Base-by-base conservation (phyloP, 30 jellyfish, hydroid and myxozoan genomes). In the Hydractinia echinata region DNA sequence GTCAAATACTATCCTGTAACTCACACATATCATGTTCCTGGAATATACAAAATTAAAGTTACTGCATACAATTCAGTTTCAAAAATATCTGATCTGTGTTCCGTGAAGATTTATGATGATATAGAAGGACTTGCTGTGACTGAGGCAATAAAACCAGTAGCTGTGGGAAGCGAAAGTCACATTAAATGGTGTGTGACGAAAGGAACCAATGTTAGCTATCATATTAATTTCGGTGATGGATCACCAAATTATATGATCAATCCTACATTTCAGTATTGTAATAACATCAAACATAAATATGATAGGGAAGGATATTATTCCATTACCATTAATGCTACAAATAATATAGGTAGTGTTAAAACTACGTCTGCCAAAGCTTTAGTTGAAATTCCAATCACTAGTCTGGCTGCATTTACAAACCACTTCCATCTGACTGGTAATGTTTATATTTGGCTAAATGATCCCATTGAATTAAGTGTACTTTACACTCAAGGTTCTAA, bases 201-300 rank as follows among this genome's bases (percentile, higher is more conserved):
- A 53, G 99, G 99, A 7, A 88, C 97, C 4, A 88, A 94, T 51
- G 92, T 94, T 15, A 80, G 97, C 51, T 94, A 78, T 79, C 52
- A 76, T 4, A 61, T 94, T 21, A 88, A 85, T 73, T 61, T 88
- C 48, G 99, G 99, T 8, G 96, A 94, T 72, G 92, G 95, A 14
- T 53, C 77, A 30, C 52, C 88, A 10, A 66, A 76, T 39, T 66
- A 8, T 30, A 49, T 83, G 52, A 58, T 51, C 16, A 72, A 77
- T 44, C 10, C 44, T 54, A 48, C 72, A 77, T 61, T 55, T 53
- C 13, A 20, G 7, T 21, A 55, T 11, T 76, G 86, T 44, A 52
- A 64, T 50, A 39, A 62, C 11, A 53, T 87, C 11, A 49, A 55
- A 16, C 83, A 86, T 71, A 67, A 4, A 20, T 93, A 83, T 68